Conservation (phyloP, 2,113 vertebrate species). For the Burhinus oedicnemus region DNA sequence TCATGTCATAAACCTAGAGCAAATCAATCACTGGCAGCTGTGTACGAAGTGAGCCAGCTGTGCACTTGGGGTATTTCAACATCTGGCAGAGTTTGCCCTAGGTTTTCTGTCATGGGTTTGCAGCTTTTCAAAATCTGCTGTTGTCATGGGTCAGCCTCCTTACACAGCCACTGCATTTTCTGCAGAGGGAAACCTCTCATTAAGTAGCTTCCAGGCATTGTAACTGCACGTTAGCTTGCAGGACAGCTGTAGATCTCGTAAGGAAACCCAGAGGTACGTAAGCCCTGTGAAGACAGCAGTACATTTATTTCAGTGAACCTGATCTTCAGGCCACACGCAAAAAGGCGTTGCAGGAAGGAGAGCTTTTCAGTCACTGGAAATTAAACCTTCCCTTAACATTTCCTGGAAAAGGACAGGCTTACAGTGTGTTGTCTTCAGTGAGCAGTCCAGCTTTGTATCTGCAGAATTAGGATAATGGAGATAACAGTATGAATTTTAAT, state of each 20-base stretch:
- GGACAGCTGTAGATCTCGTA: neutral
- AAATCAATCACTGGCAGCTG: neutral
- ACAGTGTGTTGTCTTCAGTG: neutral
- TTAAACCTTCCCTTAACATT: neutral
- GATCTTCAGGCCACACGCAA: neutral
- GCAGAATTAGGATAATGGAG: neutral
- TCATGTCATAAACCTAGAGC: neutral
- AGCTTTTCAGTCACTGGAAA: neutral
- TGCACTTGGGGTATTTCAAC: neutral
- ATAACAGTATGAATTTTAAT: neutral
- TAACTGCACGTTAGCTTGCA: neutral
- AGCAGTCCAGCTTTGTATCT: neutral
- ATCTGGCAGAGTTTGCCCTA: neutral
- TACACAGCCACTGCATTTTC: neutral
- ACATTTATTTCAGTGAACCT: neutral
- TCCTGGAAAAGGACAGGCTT: neutral
- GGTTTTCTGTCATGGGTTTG: neutral
- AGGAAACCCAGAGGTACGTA: neutral
- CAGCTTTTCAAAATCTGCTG: neutral
- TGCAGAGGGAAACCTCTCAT: neutral
- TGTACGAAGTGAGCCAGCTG: neutral
- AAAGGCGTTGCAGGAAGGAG: neutral
- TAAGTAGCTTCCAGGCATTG: neutral
- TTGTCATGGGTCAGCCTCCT: neutral
- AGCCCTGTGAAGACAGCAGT: accelerated